phyloP scores from a whole-genome alignment of 23 tunicate species.

The Diplosoma virens region DNA sequence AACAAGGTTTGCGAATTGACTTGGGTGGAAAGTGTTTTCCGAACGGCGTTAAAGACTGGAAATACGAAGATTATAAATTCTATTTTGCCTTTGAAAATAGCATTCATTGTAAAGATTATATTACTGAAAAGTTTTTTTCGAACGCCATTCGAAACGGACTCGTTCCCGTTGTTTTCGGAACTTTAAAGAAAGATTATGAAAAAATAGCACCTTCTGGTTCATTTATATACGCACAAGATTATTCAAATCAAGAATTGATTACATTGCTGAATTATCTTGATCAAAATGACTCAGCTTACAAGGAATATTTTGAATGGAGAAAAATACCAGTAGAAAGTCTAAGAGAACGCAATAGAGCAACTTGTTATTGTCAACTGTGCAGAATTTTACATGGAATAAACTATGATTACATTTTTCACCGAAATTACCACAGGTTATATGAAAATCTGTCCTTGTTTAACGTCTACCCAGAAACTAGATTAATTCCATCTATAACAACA shows the following conservation, averaged over 20 bases:
- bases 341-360: conserved; percentile 1
- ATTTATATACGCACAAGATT: conserved; percentile 40
- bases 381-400: conserved; percentile 38
- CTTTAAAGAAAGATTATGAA: conserved; percentile 18
- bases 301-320: conserved; percentile 46
- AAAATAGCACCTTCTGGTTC: conserved; percentile 13
- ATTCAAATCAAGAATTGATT: conserved; percentile 18
- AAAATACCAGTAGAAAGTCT: background rate
- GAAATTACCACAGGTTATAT: background rate
- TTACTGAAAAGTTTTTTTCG: conserved; percentile 48
- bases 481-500: background rate
- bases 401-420: conserved; percentile 19
- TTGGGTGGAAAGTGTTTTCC: conserved; percentile 55
- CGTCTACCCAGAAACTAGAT: background rate
- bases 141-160: conserved; percentile 7
- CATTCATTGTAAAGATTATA: conserved; percentile 48
- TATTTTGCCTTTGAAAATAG: conserved; percentile 69
- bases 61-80: conserved; percentile 35
- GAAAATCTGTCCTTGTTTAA: background rate
- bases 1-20: conserved; percentile 53
- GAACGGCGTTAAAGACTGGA: background rate
- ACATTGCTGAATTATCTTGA: conserved; percentile 34
- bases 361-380: conserved; percentile 24
- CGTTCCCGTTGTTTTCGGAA: conserved; percentile 66
- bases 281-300: conserved; percentile 48